Conservation (phyloP, 2,888 invertebrate species). For the Drosophila siamana region DNA sequence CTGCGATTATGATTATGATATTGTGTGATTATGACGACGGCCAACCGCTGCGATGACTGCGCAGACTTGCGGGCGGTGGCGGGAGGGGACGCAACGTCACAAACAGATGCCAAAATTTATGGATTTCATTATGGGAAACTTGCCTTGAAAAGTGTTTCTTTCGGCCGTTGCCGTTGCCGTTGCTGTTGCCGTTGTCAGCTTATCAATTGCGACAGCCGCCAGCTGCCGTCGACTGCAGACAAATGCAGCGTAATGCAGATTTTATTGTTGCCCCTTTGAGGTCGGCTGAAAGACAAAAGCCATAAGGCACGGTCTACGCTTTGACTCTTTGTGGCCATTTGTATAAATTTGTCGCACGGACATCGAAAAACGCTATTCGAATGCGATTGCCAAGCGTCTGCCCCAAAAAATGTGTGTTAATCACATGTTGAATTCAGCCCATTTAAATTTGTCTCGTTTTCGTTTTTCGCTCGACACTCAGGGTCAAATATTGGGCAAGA, state of each 20-base stretch:
- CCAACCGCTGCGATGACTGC: constrained; percentile 22
- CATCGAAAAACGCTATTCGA: too few species aligned
- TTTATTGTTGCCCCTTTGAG: constrained; percentile 9
- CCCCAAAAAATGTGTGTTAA: constrained; percentile 24
- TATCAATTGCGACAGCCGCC: constrained; percentile 37
- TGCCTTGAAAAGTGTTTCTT: constrained; percentile 12
- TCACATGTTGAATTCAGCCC: constrained; percentile 14
- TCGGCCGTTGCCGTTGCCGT: too few species aligned
- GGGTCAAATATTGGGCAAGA: not conserved
- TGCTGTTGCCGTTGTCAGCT: constrained; percentile 24
- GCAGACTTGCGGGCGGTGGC: not conserved
- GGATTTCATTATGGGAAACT: constrained; percentile 30
- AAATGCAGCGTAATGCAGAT: constrained; percentile 38
- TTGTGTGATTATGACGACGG: constrained; percentile 16
- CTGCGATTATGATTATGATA: constrained; percentile 2
- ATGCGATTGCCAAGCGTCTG: constrained; percentile 21
- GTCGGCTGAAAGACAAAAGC: constrained; percentile 19
- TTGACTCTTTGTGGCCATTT: constrained; percentile 12
- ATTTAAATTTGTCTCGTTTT: constrained; percentile 12
- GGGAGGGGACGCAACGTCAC: constrained; percentile 8
- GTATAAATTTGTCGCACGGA: constrained; percentile 15
- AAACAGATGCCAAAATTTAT: constrained; percentile 26
- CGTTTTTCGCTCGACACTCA: not conserved
- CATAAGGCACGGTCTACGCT: constrained; percentile 1
- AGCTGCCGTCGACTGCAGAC: constrained; percentile 8